These are phyloP conservation scores for Platyrinchus mystaceus DNA, from an alignment of 2,797 vertebrate genomes.

Conservation along the genomic window DNA sequence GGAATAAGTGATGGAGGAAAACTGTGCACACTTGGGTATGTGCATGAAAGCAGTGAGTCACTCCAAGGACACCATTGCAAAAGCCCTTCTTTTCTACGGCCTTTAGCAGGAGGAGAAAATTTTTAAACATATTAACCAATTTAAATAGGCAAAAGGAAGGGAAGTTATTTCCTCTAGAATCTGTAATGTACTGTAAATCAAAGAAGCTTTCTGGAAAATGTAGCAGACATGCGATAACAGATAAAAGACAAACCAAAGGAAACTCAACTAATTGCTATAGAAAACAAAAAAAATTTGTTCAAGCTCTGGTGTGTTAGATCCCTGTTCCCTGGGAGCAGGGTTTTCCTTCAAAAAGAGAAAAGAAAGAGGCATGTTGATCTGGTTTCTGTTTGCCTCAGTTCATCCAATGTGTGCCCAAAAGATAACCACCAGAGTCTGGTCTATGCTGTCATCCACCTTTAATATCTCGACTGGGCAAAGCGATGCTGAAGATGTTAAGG, in stretches of 20 bases:
- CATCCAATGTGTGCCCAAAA: neutral
- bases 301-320: neutral
- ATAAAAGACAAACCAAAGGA: conserved; percentile 11
- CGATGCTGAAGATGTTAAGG: neutral
- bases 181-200: conserved; percentile 10
- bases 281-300: neutral
- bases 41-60: neutral
- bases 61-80: neutral
- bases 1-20: neutral
- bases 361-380: neutral
- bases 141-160: neutral
- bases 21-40: neutral
- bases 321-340: neutral
- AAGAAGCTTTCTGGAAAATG: conserved; percentile 5
- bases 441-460: neutral
- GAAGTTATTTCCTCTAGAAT: neutral
- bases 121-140: conserved; percentile 6
- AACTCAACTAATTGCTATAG: neutral
- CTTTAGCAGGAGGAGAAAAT: neutral
- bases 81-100: neutral
- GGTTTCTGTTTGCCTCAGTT: conserved; percentile 26
- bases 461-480: neutral
- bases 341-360: conserved; percentile 6
- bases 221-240: neutral
- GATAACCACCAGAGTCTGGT: neutral